Evolutionary conservation across 2,113 vertebrate genomes (phyloP), one percentile per base, ranked within the genome.

Genomic region (Strix aluco): DNA sequence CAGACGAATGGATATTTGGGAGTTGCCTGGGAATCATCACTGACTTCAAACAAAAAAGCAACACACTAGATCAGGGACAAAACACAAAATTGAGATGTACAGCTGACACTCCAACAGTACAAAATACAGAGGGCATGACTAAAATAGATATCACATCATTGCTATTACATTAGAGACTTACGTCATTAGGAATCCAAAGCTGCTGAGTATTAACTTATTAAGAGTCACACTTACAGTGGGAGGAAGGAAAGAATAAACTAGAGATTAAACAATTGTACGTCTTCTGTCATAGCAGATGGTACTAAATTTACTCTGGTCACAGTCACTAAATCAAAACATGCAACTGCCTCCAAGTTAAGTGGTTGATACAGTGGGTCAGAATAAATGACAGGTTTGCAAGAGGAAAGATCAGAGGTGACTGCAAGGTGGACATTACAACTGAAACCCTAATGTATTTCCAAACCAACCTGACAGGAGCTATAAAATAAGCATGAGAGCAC

Each of bases 271-370:
- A 82, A 65, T 25, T 7, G 0, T 13, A 32, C 34, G 54, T 51
- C 11, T 82, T 66, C 55, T 75, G 16, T 38, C 65, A 44, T 34
- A 7, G 36, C 72, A 88, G 83, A 82, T 29, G 42, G 30, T 26
- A 93, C 30, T 72, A 54, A 51, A 88, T 82, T 83, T 72, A 5
- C 57, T 65, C 29, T 75, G 66, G 29, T 47, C 61, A 55, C 34
- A 89, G 80, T 82, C 89, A 90, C 82, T 93, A 92, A 90, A 95
- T 94, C 86, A 93, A 87, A 89, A 71, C 29, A 22, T 15, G 15
- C 38, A 72, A 42, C 83, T 81, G 59, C 42, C 65, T 87, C n/a
- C 63, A 75, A 57, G 81, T 22, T 51, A n/a, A 88, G 51, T 10
- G 22, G 32, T 51, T 90, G 86, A 92, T 81, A 52, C 36, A 22